These are phyloP conservation scores for Tympanuchus pallidicinctus DNA, from an alignment of 2,113 vertebrate genomes.

Conservation along the genomic window DNA sequence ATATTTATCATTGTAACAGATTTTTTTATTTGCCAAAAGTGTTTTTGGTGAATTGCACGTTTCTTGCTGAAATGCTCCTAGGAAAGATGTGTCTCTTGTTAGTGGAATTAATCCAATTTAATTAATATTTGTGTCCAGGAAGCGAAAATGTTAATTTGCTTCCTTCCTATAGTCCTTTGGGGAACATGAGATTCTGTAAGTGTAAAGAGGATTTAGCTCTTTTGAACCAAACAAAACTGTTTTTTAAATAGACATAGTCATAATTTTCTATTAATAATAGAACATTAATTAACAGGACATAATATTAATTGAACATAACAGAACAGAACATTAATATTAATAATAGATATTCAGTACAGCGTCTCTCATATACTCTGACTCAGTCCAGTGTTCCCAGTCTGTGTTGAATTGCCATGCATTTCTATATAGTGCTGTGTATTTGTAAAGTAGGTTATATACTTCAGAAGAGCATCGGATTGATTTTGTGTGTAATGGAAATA, in stretches of 20 bases:
- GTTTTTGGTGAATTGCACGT: not conserved
- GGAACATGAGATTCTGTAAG: not conserved
- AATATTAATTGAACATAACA: not conserved
- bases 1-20: not conserved
- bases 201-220: not conserved
- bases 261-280: not conserved
- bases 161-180: not conserved
- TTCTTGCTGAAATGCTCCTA: not conserved
- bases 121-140: constrained; percentile 3
- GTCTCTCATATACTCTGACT: constrained; percentile 11
- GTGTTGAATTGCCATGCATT: not conserved
- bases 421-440: not conserved
- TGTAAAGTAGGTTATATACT: not conserved
- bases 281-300: not conserved
- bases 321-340: not conserved
- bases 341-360: not conserved
- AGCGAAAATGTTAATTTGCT: not conserved
- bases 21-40: constrained; percentile 6
- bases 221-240: not conserved
- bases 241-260: not conserved
- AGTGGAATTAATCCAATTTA: constrained; percentile 40
- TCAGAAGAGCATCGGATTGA: not conserved
- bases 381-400: not conserved
- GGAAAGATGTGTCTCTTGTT: not conserved
- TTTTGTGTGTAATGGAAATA: not conserved